Evolutionary conservation across 2,797 vertebrate species (phyloP), one percentile per base, ranked within the genome.

Genomic region (Chelmon rostratus): DNA sequence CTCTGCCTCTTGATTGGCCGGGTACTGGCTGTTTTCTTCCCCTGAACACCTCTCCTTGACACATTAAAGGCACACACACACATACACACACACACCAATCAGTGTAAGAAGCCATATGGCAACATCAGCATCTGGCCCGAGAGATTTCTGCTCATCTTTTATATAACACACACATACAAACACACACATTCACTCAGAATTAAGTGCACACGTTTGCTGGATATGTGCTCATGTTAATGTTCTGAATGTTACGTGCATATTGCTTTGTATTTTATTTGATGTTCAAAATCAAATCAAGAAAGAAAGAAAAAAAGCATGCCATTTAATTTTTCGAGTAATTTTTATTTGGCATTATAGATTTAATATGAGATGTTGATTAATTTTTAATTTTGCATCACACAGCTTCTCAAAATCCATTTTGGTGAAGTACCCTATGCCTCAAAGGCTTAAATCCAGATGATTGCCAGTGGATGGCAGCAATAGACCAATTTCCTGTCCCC

Each of bases 41-140:
- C 2, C 59, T 63, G 58, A 57, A 66, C 54, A 79, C 44, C 53
- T 83, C 79, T 79, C 53, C 23, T 79, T 71, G 58, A 79, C 53
- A 79, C 76, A 84, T 11, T 9, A 11, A 63, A 69, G 18, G 15
- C 18, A 31, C 31, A 54, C 33, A 40, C 25, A 68, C 16, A 68
- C 69, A 72, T 40, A 74, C 68, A 70, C 71, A 76, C 63, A 69
- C 31, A 82, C 49, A 84, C 83, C 69, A 88, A 89, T 91, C 82
- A 85, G 88, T 74, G 81, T 83, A 76, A 84, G 66, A 89, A 77
- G 79, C 90, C 92, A 94, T 93, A 93, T 93, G 92, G 91, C 83
- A 82, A 76, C 82, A 80, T 85, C 84, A 79, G 70, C 89, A 91
- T 92, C 89, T 93, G 90, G 85, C 85, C 69, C 76, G 69, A 77